These are phyloP conservation scores for Chymomyza fuscimana DNA, from an alignment of 2,888 invertebrate species.

Conservation along the genomic window DNA sequence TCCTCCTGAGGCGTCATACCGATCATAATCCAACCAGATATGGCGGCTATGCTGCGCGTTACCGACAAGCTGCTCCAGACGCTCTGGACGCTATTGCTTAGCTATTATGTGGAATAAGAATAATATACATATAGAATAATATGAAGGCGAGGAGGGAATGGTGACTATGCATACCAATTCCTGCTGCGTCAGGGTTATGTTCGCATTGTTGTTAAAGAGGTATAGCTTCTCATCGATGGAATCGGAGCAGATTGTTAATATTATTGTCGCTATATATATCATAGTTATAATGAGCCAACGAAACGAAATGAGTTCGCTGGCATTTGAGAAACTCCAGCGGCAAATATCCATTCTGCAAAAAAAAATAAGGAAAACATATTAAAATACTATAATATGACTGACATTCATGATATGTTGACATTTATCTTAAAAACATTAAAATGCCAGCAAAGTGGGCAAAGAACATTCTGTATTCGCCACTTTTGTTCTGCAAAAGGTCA, in stretches of 20 bases:
- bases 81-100: slow-evolving; percentile 80
- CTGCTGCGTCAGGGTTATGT: slow-evolving; percentile 76
- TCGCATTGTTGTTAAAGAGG: slow-evolving; percentile 74
- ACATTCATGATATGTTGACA: background rate
- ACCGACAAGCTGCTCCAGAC: slow-evolving; percentile 82
- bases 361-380: background rate
- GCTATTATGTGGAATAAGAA: slow-evolving; percentile 53
- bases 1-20: slow-evolving; percentile 81
- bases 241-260: slow-evolving; percentile 79
- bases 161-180: slow-evolving; percentile 69
- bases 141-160: background rate
- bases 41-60: slow-evolving; percentile 81
- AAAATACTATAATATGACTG: background rate
- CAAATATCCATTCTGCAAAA: slow-evolving; percentile 79
- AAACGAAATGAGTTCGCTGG: slow-evolving; percentile 78
- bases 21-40: slow-evolving; percentile 82
- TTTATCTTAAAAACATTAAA: slow-evolving; percentile 1
- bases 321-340: slow-evolving; percentile 78
- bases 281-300: slow-evolving; percentile 80
- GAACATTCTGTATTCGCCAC: background rate
- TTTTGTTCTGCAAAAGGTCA: slow-evolving; percentile 19
- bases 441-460: slow-evolving; percentile 3
- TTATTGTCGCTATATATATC: slow-evolving; percentile 80
- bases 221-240: slow-evolving; percentile 79
- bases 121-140: background rate